Evolutionary conservation across 2,888 invertebrate genomes (phyloP).

Genomic region (Serripes groenlandicus): DNA sequence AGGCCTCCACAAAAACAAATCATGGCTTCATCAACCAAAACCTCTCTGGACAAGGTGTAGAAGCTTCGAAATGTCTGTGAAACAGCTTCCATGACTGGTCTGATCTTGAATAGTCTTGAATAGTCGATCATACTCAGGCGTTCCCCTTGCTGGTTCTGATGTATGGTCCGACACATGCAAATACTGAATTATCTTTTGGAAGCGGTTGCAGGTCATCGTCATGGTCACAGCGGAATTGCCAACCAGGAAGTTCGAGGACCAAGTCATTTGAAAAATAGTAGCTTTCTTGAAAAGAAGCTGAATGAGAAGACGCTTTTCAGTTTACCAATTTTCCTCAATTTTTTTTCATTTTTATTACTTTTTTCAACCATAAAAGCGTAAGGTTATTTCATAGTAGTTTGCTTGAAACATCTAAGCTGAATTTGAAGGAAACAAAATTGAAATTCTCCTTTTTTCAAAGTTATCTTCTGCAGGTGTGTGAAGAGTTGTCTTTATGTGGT

Average conservation of each 20-base stretch:
- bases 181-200: conserved; percentile 15
- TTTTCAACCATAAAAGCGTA: too few species aligned
- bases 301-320: too few species aligned
- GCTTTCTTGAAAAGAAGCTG: too few species aligned
- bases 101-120: conserved; percentile 30
- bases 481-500: too few species aligned
- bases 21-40: conserved; percentile 49
- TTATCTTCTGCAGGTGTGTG: too few species aligned
- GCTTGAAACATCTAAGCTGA: too few species aligned
- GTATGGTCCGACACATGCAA: conserved; percentile 18
- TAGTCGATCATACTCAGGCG: neutral
- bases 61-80: neutral
- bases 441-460: too few species aligned
- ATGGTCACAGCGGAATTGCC: conserved; percentile 6
- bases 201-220: conserved; percentile 23
- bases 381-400: too few species aligned
- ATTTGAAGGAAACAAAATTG: too few species aligned
- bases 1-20: conserved; percentile 33
- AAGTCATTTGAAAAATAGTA: conserved; percentile 47
- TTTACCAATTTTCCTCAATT: too few species aligned
- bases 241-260: conserved; percentile 28
- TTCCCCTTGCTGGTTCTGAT: conserved; percentile 7
- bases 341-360: too few species aligned
- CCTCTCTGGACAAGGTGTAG: conserved; percentile 35
- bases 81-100: conserved; percentile 14